Evolutionary conservation across 2,797 vertebrate species (phyloP).

Genomic region (Petrocephalus sullivani): DNA sequence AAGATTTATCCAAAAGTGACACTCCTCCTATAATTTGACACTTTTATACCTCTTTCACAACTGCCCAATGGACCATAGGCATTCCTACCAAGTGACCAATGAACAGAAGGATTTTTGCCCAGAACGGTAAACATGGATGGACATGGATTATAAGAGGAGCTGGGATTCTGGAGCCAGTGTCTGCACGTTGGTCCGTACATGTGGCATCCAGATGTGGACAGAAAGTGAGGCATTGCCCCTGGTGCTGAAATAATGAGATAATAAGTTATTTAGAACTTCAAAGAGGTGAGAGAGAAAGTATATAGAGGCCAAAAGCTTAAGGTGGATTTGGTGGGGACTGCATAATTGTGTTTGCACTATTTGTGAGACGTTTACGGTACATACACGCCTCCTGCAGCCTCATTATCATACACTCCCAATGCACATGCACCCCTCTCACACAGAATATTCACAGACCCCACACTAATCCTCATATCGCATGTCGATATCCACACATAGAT

Average conservation of each 20-base stretch:
- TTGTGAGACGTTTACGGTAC: background rate
- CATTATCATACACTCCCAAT: background rate
- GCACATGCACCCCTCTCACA: background rate
- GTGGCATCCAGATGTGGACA: conserved; percentile 18
- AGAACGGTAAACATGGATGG: background rate
- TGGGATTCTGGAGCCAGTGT: background rate
- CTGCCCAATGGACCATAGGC: background rate
- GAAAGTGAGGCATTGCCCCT: background rate
- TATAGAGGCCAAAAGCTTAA: background rate
- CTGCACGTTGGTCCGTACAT: background rate
- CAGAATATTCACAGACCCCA: background rate
- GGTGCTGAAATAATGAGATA: conserved; percentile 13
- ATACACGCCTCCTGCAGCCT: background rate
- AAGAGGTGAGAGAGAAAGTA: conserved; percentile 5
- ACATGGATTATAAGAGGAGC: background rate
- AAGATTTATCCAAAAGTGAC: background rate
- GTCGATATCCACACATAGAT: background rate
- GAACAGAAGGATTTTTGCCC: background rate
- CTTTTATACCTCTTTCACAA: background rate
- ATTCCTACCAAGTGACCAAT: background rate
- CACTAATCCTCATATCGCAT: background rate
- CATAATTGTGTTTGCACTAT: background rate
- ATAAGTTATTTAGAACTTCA: conserved; percentile 15
- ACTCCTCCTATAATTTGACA: background rate
- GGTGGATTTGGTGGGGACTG: background rate